Evolutionary conservation across 2,113 vertebrate species (phyloP).

Genomic region (Crotalus helleri): DNA sequence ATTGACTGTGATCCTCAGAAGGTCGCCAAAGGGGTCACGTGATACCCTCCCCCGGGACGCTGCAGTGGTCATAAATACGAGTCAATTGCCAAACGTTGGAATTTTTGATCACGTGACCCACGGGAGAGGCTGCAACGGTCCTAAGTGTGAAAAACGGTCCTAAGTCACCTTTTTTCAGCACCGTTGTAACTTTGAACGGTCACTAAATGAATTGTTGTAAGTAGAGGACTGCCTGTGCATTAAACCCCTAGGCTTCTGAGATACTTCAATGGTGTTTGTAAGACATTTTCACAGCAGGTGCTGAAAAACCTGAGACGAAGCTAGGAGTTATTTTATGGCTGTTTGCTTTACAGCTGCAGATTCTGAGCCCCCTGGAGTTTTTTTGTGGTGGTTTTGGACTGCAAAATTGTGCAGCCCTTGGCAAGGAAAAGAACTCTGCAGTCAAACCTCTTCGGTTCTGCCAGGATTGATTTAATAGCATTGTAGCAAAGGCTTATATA

Average conservation of each 20-base stretch:
- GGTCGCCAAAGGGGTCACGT: too few relatives aligned
- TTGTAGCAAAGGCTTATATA: slow-evolving; percentile 19
- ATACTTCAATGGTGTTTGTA: background rate
- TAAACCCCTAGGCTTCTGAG: background rate
- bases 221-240: too few relatives aligned
- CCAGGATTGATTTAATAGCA: slow-evolving; percentile 60
- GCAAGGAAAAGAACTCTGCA: slow-evolving; percentile 22
- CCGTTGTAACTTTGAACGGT: too few relatives aligned
- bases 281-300: background rate
- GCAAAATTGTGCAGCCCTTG: slow-evolving; percentile 52
- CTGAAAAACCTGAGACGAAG: background rate
- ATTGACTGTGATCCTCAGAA: too few relatives aligned
- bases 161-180: background rate
- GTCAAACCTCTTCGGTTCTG: slow-evolving; percentile 46
- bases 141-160: background rate
- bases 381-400: slow-evolving; percentile 48
- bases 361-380: background rate
- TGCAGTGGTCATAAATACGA: background rate
- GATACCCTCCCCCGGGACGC: too few relatives aligned
- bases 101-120: background rate
- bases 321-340: background rate
- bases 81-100: background rate
- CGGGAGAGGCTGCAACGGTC: too few relatives aligned
- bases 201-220: background rate
- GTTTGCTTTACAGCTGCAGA: slow-evolving; percentile 38